Base-by-base conservation (phyloP, 2,888 invertebrate genomes). In the Pterostichus madidus region DNA sequence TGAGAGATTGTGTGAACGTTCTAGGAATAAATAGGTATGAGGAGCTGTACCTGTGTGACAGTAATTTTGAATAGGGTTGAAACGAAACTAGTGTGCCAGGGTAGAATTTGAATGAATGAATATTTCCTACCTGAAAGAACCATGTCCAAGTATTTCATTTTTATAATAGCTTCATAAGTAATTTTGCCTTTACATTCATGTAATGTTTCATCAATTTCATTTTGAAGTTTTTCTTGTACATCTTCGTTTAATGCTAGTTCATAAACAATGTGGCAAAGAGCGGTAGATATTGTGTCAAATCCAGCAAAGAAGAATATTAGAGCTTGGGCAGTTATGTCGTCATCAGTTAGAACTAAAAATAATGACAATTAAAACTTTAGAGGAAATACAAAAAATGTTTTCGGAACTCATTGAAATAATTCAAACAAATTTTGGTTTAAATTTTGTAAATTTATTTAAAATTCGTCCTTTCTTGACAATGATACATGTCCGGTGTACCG, bases 251-350 rank as follows among this genome's bases (percentile, higher is more conserved):
- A 13, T 2, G 91, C 90, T 53, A 92, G 84, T 84, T 91, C 91
- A 77, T 91, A 90, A 5, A 90, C 85, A 32, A 87, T 86, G 88
- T 91, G 88, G 0, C 88, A 88, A 11, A 91, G 83, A 0, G 88
- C 87, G 0, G 90, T 86, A 0, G 91, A 91, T 0, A 90, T 88
- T 3, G 89, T 90, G 13, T 91, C 91, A 76, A 90, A 91, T 0
- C 91, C 91, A 78, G 91, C 92, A n/a, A 87, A 86, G 85, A 91
- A 91, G 86, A 91, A 91, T 35, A 91, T 86, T 61, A 91, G 90
- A 0, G 90, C 91, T 87, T 92, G 92, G 0, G 89, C 88, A 0
- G 89, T 88, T 1, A 92, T 84, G 35, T 91, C 90, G 0, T 88
- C 87, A 49, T 88, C 85, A 0, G 90, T 88, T 90, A 91, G 91